These are phyloP conservation scores for Poeciliopsis turrubarensis DNA, from an alignment of 2,113 vertebrate species.

Conservation along the genomic window DNA sequence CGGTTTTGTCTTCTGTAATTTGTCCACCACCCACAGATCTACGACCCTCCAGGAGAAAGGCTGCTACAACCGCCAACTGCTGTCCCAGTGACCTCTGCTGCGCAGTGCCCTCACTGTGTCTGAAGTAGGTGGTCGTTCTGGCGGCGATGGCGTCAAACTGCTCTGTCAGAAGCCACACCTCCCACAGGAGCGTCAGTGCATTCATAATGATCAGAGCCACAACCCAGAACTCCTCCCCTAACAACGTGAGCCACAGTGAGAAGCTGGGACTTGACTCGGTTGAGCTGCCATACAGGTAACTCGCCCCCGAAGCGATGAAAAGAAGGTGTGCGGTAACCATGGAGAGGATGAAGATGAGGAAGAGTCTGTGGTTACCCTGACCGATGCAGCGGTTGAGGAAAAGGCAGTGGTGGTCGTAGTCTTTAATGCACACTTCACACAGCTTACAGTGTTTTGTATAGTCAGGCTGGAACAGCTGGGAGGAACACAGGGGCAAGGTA, in stretches of 20 bases:
- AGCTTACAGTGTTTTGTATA: slow-evolving; percentile 83
- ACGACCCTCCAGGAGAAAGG: slow-evolving; percentile 76
- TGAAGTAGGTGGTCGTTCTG: slow-evolving; percentile 79
- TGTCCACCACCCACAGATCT: slow-evolving; percentile 39
- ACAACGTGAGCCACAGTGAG: slow-evolving; percentile 44
- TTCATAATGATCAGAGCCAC: slow-evolving; percentile 74
- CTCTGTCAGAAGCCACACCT: slow-evolving; percentile 76
- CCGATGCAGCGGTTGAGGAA: slow-evolving; percentile 83
- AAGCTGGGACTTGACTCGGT: slow-evolving; percentile 2
- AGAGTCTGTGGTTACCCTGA: slow-evolving; percentile 78
- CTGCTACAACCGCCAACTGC: slow-evolving; percentile 57
- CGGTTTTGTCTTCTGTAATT: slow-evolving; percentile 33
- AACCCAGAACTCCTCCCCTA: slow-evolving; percentile 79
- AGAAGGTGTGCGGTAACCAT: slow-evolving; percentile 66
- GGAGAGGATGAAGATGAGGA: slow-evolving; percentile 78
- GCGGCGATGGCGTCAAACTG: slow-evolving; percentile 76
- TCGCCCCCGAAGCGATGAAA: slow-evolving; percentile 56
- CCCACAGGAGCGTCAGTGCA: slow-evolving; percentile 76
- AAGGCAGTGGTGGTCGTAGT: slow-evolving; percentile 86
- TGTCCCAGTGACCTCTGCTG: slow-evolving; percentile 54
- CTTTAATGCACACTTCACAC: slow-evolving; percentile 80
- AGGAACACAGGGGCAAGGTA: slow-evolving; percentile 5
- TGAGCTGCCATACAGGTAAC: slow-evolving; percentile 63
- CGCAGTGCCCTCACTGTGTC: slow-evolving; percentile 34
- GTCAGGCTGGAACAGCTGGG: slow-evolving; percentile 79